Evolutionary conservation across 1,140 invertebrate species (phyloP).

Genomic region (Manduca sexta): DNA sequence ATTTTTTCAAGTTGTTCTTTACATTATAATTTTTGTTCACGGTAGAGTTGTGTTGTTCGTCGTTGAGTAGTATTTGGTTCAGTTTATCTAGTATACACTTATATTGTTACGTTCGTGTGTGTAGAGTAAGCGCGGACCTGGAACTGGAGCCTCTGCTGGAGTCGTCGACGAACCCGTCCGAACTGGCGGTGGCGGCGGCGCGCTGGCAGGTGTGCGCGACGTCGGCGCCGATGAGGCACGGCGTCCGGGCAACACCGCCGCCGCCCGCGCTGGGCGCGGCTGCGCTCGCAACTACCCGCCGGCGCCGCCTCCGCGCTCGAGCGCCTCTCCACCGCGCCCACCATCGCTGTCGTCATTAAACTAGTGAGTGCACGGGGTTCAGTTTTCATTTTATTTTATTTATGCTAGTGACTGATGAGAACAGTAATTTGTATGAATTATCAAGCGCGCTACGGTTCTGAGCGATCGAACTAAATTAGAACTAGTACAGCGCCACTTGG

Average conservation of each 20-base stretch:
- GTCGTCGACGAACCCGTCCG: constrained; percentile 20
- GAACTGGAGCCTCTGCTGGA: constrained; percentile 39
- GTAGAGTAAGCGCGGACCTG: constrained; percentile 38
- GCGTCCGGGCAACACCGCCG: constrained; percentile 24
- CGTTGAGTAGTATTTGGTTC: too few species aligned
- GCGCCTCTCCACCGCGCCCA: constrained; percentile 19
- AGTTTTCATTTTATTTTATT: too few species aligned
- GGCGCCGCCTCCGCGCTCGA: constrained; percentile 40
- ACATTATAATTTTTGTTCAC: background rate
- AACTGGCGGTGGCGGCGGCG: constrained; percentile 33
- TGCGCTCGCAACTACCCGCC: constrained; percentile 48
- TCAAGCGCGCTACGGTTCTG: too few species aligned
- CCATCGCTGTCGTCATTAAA: constrained; percentile 33
- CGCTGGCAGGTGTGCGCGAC: constrained; percentile 41
- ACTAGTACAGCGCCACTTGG: too few species aligned
- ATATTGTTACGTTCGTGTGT: background rate
- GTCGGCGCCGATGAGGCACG: constrained; percentile 18
- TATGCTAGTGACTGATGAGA: constrained; percentile 30
- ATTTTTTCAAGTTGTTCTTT: background rate
- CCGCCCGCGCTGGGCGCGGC: constrained; percentile 40
- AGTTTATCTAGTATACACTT: too few species aligned
- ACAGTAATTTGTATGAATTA: too few species aligned
- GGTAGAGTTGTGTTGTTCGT: too few species aligned
- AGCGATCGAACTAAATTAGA: too few species aligned
- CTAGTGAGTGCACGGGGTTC: constrained; percentile 31